Evolutionary conservation across 2,113 vertebrate genomes (phyloP), one percentile per base, ranked within the genome.

Genomic region (Oreocharis arfaki): DNA sequence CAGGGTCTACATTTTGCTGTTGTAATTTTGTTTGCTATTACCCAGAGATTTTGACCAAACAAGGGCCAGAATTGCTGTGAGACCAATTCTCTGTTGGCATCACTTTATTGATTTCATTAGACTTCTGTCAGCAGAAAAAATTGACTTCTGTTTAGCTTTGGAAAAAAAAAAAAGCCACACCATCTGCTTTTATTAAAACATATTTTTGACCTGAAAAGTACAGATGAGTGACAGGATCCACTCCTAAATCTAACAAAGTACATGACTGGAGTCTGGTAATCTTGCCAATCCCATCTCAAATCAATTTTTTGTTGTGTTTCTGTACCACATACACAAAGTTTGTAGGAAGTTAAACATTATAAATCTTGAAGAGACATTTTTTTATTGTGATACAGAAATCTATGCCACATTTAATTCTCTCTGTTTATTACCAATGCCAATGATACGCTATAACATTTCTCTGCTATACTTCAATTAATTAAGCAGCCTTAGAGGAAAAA

Each of bases 151-250:
- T 53, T 88, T 55, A 68, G 30, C n/a, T 33, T 46, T 20, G 17
- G 7, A 10, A n/a, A 28, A 10, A 80, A 39, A 33, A 57, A 59
- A 53, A 44, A 71, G 3, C 14, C n/a, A 76, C 6, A 69, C 1
- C 11, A 74, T 70, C 93, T 85, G 17, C 53, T 79, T 93, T 89
- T 87, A 83, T 87, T 89, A 96, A 94, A 92, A 53, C 30, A 47
- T 55, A 71, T 83, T 84, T 83, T 88, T 59, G 88, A 77, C 12
- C 39, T 30, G 39, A 94, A 42, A 13, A 65, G 35, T 67, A 65
- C 19, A 67, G 16, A 85, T 41, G 28, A 85, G 28, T 39, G 57
- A 60, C 37, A 93, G 28, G 12, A 77, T 59, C 63, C 32, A 30
- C 49, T 46, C 50, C 41, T 73, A 90, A 91, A 90, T 50, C 67